Base-by-base conservation (phyloP, 2,797 vertebrate species). In the Chelon auratus region DNA sequence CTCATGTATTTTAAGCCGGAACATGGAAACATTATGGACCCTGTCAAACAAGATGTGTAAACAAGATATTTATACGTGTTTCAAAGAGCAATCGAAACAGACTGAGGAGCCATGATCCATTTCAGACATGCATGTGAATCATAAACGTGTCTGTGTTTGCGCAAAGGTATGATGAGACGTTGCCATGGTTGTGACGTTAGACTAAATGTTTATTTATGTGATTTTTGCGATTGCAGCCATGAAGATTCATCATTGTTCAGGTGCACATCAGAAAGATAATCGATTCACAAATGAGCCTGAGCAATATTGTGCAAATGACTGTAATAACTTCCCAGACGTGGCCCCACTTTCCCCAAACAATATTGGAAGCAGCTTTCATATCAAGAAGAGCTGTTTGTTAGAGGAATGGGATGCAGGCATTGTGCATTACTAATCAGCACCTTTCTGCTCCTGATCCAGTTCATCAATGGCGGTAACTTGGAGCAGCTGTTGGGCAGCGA, bases 391-490 rank as follows among this genome's bases (percentile, higher is more conserved):
- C 26, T 7, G 0, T 18, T 63, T 17, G 17, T 48, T 48, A 18
- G n/a, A 30, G 5, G 14, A 62, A 22, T 14, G 22, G 0, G 4
- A 15, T 42, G 17, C 43, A 3, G 48, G 33, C 36, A 0, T 24
- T 42, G 20, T 26, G 10, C 2, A 3, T 48, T 2, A 42, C 12
- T 50, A 40, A 43, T 15, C 11, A 42, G 26, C 14, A 4, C 1
- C 0, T 10, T 4, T 9, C 51, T 22, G 13, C 8, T 33, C 8
- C 83, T 14, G 47, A 20, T 68, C 17, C 83, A 99, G 97, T 99
- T 96, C 90, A 98, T 99, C 81, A 98, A 98, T 0, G 97, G 97
- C 1, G 97, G 97, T 1, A 98, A 97, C 90, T 76, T 99, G 93
- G 97, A 99, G 94, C 97, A 99, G 94, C 94, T 98, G 85, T 89